These are phyloP conservation scores for honey bee (Apis mellifera) DNA, from an alignment of 1,140 invertebrate species.

Conservation along the genomic window Amel_HAv3.1 CM009937.2:7830001-7830500, in stretches of 20 bases:
- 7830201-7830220: neutral
- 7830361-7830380: neutral
- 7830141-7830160: neutral
- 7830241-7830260: too few species aligned
- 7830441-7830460: neutral
- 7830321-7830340: neutral
- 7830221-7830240: too few species aligned
- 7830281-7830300: neutral
- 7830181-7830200: neutral
- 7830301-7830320: neutral
- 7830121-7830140: neutral
- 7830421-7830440: constrained; percentile 24
- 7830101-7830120: neutral
- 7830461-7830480: neutral
- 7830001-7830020: neutral
- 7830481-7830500: neutral
- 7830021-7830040: neutral
- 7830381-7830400: neutral
- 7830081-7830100: too few species aligned
- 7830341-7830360: neutral
- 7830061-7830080: neutral
- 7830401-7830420: neutral
- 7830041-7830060: neutral
- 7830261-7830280: neutral
- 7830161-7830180: neutral